These are phyloP conservation scores for Lytechinus pictus DNA, from an alignment of 35 echinoderm and acorn worm species.

Conservation along the genomic window DNA sequence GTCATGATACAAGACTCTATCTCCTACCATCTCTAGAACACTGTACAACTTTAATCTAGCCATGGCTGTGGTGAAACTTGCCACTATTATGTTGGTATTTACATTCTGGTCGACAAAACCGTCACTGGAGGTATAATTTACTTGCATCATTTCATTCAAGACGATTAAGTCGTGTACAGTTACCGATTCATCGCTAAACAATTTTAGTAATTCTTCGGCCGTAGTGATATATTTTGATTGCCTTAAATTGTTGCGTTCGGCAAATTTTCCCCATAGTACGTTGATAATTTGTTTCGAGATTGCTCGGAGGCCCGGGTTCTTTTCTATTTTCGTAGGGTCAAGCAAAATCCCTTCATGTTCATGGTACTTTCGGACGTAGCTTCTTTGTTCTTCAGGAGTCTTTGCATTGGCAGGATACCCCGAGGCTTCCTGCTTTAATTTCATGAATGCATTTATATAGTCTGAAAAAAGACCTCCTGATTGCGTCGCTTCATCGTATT, in stretches of 20 bases:
- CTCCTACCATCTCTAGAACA: conserved; percentile 58
- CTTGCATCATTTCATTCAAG: neutral
- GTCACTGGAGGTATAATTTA: neutral
- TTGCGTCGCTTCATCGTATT: neutral
- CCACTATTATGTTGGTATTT: neutral
- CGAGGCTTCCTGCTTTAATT: neutral
- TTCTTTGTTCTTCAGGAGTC: neutral
- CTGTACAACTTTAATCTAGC: conserved; percentile 75
- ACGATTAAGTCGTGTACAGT: neutral
- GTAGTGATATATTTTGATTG: neutral
- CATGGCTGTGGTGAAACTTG: neutral
- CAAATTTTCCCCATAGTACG: neutral
- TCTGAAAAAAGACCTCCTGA: neutral
- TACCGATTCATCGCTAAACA: neutral
- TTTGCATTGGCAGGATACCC: neutral
- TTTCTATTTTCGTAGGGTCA: no score
- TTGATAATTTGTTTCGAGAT: neutral
- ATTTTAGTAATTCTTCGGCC: neutral
- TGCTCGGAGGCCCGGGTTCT: no score
- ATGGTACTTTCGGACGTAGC: neutral
- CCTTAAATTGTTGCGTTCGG: neutral
- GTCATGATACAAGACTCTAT: conserved; percentile 71
- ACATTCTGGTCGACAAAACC: neutral
- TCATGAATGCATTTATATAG: neutral
- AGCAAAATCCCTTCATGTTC: neutral